Conservation (phyloP, 2,113 vertebrate genomes). For the Emydura subglobosa region DNA sequence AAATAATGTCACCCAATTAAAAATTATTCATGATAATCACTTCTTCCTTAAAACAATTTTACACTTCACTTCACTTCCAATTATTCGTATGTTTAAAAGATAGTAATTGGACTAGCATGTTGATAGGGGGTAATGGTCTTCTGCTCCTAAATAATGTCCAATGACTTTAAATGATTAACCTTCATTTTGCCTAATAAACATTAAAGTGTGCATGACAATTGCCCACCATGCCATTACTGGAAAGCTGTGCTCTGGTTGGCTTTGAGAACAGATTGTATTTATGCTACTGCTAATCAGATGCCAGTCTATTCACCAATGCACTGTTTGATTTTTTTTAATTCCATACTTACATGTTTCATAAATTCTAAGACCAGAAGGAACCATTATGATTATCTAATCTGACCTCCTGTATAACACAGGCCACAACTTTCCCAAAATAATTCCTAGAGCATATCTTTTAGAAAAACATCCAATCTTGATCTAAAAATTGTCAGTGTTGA, state of each 20-base stretch:
- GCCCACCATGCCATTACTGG: not conserved
- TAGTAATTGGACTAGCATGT: constrained; percentile 24
- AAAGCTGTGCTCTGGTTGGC: constrained; percentile 44
- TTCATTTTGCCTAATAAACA: constrained; percentile 50
- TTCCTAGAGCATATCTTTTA: not conserved
- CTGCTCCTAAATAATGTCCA: not conserved
- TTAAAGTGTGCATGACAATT: not conserved
- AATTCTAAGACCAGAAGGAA: not conserved
- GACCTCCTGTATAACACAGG: not conserved
- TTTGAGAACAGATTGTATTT: not conserved
- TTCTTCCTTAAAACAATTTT: constrained; percentile 40
- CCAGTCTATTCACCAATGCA: not conserved
- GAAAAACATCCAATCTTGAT: not conserved
- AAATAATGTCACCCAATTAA: not conserved
- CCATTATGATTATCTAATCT: not conserved
- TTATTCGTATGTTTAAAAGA: constrained; percentile 10
- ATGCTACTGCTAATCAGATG: constrained; percentile 16
- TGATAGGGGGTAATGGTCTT: constrained; percentile 23
- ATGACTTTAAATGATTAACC: constrained; percentile 35
- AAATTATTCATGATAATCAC: constrained; percentile 7
- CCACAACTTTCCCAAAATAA: not conserved
- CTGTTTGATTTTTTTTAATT: not conserved
- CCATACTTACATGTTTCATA: not conserved
- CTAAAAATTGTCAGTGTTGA: too few relatives aligned
- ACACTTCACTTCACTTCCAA: not conserved